These are phyloP conservation scores for Meta bourneti DNA, from an alignment of 2,888 invertebrate species.

Conservation along the genomic window DNA sequence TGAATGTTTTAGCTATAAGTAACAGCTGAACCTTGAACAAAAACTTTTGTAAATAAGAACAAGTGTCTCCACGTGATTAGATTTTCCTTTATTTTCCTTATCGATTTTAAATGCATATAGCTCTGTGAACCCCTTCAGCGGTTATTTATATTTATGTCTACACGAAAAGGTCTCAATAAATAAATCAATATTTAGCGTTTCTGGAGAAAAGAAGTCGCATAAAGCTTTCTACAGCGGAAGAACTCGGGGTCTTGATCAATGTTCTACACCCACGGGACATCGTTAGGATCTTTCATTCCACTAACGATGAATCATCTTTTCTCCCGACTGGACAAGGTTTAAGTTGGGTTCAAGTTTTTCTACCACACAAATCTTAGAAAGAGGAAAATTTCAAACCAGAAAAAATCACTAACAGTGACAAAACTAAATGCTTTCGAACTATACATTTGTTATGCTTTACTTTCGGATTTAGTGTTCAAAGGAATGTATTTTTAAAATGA, in stretches of 20 bases:
- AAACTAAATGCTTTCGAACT: neutral
- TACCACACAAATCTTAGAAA: neutral
- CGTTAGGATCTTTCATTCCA: constrained; percentile 61
- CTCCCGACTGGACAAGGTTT: neutral
- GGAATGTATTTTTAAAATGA: neutral
- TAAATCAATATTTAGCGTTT: constrained; percentile 67
- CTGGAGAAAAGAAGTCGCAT: constrained; percentile 42
- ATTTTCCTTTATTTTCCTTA: constrained; percentile 16
- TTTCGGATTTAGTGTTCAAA: neutral
- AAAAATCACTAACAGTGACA: neutral
- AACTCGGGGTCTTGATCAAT: constrained; percentile 53
- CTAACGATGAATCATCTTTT: constrained; percentile 52
- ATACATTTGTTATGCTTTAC: neutral
- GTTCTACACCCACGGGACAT: constrained; percentile 46
- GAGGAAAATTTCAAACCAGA: neutral
- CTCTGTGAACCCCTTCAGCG: constrained; percentile 1
- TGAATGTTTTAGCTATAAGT: too few species aligned
- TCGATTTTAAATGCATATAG: constrained; percentile 51
- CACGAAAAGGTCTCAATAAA: constrained; percentile 61
- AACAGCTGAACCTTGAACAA: neutral
- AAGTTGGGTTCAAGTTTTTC: neutral
- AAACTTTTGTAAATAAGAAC: neutral
- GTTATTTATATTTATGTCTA: constrained; percentile 64
- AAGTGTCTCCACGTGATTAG: constrained; percentile 14
- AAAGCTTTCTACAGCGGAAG: constrained; percentile 54